A percentile compares a stretch with the other conserved stretches of the same genome.
Conservation (phyloP, 2,797 vertebrate species). For the Gouania willdenowi region DNA sequence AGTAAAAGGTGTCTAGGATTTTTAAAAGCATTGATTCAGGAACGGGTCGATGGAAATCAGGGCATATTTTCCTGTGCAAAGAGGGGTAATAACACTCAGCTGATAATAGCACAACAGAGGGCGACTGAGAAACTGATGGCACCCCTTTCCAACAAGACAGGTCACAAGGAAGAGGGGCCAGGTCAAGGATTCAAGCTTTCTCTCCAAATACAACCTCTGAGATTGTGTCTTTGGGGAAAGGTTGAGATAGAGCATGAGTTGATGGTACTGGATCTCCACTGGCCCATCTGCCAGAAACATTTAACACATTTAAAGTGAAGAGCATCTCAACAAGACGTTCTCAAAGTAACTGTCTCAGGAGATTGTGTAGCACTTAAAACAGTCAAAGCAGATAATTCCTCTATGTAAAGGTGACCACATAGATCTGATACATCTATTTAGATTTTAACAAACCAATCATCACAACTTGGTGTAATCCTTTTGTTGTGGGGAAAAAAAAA, state of each 20-base stretch:
- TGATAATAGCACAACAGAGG: constrained; percentile 82
- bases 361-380: constrained; percentile 36
- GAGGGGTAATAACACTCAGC: constrained; percentile 87
- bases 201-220: constrained; percentile 34
- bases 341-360: constrained; percentile 30
- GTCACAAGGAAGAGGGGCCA: constrained; percentile 55
- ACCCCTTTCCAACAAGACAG: constrained; percentile 53
- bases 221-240: constrained; percentile 49
- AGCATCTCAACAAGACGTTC: constrained; percentile 55
- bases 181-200: constrained; percentile 70
- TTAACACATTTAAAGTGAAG: constrained; percentile 72
- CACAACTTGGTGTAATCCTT: constrained; percentile 25
- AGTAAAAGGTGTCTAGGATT: constrained; percentile 96
- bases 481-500: no score
- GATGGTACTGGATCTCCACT: constrained; percentile 48
- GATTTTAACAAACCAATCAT: constrained; percentile 42
- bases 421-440: constrained; percentile 37
- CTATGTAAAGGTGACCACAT: constrained; percentile 35
- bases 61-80: constrained; percentile 84
- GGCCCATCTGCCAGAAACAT: constrained; percentile 60
- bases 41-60: constrained; percentile 90
- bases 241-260: constrained; percentile 18
- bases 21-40: constrained; percentile 98
- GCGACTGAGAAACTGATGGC: constrained; percentile 70
- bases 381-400: constrained; percentile 32